Base-by-base conservation (phyloP, 2,888 invertebrate genomes). In the Agrochola litura region DNA sequence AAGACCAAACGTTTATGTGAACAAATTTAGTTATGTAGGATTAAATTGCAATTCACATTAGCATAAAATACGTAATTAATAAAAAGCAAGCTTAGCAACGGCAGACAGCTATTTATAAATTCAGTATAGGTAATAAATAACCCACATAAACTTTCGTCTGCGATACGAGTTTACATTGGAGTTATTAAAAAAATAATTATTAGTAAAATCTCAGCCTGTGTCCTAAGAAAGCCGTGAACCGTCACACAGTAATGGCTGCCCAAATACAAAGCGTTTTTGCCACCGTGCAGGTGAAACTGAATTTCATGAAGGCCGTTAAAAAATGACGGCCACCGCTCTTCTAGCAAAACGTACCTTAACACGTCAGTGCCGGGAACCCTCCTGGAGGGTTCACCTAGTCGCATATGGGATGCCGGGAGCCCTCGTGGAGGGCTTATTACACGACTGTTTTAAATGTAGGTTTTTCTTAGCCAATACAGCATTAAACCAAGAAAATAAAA, bases 81-180 rank as follows among this genome's bases (percentile, higher is more conserved):
- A 76, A 49, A 41, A 77, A 77, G 41, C 49, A 61, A 75, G 60
- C 74, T 16, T 30, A 77, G 41, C 25, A 52, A 43, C 22, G 6
- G 58, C 37, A 60, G 19, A 22, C 49, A 76, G n/a, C 30, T 76
- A 58, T 46, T 75, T 56, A n/a, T 16, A 67, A 16, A 75, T 74
- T 73, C 12, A 14, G 14, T 49, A 14, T 37, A n/a, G n/a, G n/a
- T n/a, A 5, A 12, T 70, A 22, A 64, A 65, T 16, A 43, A 22
- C 16, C 16, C 25, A 37, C n/a, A 49, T 16, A 41, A 66, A 67
- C 22, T 37, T 49, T 19, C 25, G 19, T 37, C 19, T 14, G 37
- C 19, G 37, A 37, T 9, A 72, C 6, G 10, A 56, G 16, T 6
- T 58, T 9, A 14, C 9, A 54, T 52, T 56, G 14, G 9, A 56